Percentiles rank a stretch among this genome's conserved stretches.
Conservation (phyloP, 2,797 vertebrate genomes). For the Paramormyrops hopkinsi region DNA sequence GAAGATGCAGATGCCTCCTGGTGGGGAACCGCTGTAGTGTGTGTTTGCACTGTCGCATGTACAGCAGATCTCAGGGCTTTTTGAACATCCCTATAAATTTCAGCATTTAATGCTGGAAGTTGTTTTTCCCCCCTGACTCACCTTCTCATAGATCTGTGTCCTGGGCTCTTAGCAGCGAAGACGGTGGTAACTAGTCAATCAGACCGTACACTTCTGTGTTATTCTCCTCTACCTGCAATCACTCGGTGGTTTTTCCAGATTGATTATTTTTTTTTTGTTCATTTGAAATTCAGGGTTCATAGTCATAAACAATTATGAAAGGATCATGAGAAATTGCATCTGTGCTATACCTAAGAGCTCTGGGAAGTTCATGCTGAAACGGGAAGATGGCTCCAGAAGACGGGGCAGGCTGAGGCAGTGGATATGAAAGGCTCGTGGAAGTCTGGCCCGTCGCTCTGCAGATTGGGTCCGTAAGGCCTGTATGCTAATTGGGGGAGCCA, state of each 20-base stretch:
- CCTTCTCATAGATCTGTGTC: not conserved
- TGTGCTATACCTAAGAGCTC: not conserved
- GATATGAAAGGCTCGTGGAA: slow-evolving; percentile 33
- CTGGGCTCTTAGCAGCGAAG: not conserved
- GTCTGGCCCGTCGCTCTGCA: slow-evolving; percentile 48
- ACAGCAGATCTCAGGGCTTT: not conserved
- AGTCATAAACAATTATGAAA: not conserved
- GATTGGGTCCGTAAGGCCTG: slow-evolving; percentile 62
- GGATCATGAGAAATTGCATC: not conserved
- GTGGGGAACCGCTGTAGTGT: not conserved
- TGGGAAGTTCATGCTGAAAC: slow-evolving; percentile 17
- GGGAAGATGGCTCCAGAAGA: slow-evolving; percentile 29
- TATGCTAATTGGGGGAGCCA: slow-evolving; percentile 60
- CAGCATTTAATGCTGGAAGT: not conserved
- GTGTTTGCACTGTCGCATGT: not conserved
- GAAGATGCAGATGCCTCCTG: not conserved
- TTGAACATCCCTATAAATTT: not conserved
- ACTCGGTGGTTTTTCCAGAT: not conserved
- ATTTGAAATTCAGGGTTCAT: not conserved
- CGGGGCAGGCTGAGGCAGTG: not conserved
- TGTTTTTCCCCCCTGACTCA: not conserved
- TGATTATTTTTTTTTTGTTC: slow-evolving; percentile 13
- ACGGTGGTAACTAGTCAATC: not conserved
- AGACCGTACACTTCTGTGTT: not conserved
- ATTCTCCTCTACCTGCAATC: not conserved